Base-by-base conservation (phyloP, 2,888 invertebrate species). In the Daptonema setosum region DNA sequence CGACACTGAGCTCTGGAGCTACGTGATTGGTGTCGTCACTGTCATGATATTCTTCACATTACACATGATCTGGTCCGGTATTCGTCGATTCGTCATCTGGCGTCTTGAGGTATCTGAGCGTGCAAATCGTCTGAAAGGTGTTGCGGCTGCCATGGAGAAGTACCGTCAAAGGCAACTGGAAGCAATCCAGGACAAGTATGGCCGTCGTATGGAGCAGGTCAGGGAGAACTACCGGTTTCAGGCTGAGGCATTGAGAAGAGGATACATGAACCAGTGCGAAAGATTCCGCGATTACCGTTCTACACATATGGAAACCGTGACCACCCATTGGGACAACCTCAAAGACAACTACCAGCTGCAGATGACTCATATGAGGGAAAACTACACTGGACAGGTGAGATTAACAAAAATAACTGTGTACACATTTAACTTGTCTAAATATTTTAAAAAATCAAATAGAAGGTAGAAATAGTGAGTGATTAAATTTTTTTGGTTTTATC, bases 61-160 rank as follows among this genome's bases (percentile, higher is more conserved):
- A 14, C 28, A 50, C 28, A 50, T 50, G 50, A 26, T 50, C 50
- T 50, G 50, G 50, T 3, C 26, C 20, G 50, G 8, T 5, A 3
- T 50, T 3, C 5, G 26, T 8, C 25, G 20, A 28, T 26, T 50
- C 26, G 20, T 50, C 3, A 2, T 17, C 2, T 50, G 50, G 50
- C 3, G 50, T 3, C 5, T 50, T 14, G 2, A 22, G 2, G 20
- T 26, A 22, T 14, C 28, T 25, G 69, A 69, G 60, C 59, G 65
- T 22, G 58, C 65, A 20, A 66, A 65, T 22, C 62, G 68, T n/a
- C 66, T 69, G 14, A 60, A 65, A 8, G 64, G 62, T 54, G 65
- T 68, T 64, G 63, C 68, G 22, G 67, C 66, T 55, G 67, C 69
- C 1, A 64, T 69, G 63, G 69, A 69, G 58, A 67, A 67, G 54